phyloP scores from a whole-genome alignment of 2,888 invertebrate species.

The Scelioninae gen. 1 region DNA sequence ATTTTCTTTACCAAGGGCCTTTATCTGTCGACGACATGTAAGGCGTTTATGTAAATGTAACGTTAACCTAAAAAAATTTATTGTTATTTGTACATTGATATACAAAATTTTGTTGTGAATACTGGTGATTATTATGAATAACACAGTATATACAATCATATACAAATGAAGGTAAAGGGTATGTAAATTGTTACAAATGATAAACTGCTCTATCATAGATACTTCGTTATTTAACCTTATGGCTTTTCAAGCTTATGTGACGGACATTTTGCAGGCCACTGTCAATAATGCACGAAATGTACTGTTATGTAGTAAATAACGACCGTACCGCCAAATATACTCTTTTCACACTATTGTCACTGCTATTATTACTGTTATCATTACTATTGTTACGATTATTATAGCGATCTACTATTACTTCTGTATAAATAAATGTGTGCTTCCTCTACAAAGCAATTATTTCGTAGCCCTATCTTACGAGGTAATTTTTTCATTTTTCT shows the following conservation, averaged over 20 bases:
- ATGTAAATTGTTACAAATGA: conserved; percentile 24
- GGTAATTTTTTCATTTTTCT: conserved; percentile 60
- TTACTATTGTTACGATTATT: conserved; percentile 73
- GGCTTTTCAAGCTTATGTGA: conserved; percentile 68
- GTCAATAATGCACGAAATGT: conserved; percentile 70
- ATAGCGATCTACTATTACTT: conserved; percentile 75
- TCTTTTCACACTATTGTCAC: conserved; percentile 69
- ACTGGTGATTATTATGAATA: background rate
- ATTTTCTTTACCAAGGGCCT: conserved; percentile 17
- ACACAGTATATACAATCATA: conserved; percentile 15
- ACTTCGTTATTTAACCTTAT: conserved; percentile 60
- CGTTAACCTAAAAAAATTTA: background rate
- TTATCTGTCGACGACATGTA: conserved; percentile 32
- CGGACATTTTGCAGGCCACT: conserved; percentile 50
- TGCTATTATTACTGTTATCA: conserved; percentile 72
- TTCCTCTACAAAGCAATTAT: conserved; percentile 81
- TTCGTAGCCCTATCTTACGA: conserved; percentile 77
- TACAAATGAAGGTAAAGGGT: conserved; percentile 23
- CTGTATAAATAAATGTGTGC: conserved; percentile 83
- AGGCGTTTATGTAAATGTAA: conserved; percentile 49
- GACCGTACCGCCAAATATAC: conserved; percentile 63
- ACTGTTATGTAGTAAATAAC: conserved; percentile 66
- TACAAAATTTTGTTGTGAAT: no score
- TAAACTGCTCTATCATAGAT: conserved; percentile 8
- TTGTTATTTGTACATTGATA: conserved; percentile 40